Percentiles rank a stretch among this genome's conserved stretches.
Evolutionary conservation across 2,888 invertebrate species (phyloP).

Genomic region (Ectemnius lituratus): DNA sequence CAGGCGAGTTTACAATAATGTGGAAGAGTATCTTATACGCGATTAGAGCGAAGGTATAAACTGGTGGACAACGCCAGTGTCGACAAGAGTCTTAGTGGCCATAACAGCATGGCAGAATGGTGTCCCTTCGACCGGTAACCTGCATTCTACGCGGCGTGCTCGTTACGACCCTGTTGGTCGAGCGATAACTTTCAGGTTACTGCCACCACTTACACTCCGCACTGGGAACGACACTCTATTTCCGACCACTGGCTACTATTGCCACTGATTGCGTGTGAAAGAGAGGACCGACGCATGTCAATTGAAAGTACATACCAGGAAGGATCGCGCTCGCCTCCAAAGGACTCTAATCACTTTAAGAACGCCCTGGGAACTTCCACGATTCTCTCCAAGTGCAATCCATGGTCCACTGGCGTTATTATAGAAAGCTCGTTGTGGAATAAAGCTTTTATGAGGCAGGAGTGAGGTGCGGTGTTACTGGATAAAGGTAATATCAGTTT

Average conservation of each 20-base stretch:
- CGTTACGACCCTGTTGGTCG: slow-evolving; percentile 70
- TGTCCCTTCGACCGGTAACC: slow-evolving; percentile 64
- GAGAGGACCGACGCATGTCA: slow-evolving; percentile 30
- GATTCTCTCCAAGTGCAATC: no score
- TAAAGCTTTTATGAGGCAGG: background rate
- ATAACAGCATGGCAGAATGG: slow-evolving; percentile 63
- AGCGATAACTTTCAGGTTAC: slow-evolving; percentile 67
- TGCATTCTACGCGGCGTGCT: slow-evolving; percentile 60
- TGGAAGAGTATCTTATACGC: slow-evolving; percentile 21
- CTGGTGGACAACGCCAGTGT: slow-evolving; percentile 61
- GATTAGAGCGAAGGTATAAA: slow-evolving; percentile 46
- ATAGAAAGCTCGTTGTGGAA: background rate
- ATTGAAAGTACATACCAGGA: no score
- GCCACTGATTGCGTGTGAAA: slow-evolving; percentile 57
- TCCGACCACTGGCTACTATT: slow-evolving; percentile 45
- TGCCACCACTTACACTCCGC: slow-evolving; percentile 59
- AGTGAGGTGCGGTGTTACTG: background rate
- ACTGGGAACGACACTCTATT: slow-evolving; percentile 51
- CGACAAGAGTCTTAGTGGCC: slow-evolving; percentile 68
- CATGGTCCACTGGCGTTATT: slow-evolving; percentile 36
- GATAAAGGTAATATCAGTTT: slow-evolving; percentile 3
- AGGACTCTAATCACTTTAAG: no score
- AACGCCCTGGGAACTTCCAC: no score
- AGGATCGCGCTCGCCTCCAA: no score
- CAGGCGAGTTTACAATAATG: slow-evolving; percentile 10